phyloP scores from a whole-genome alignment of 2,888 invertebrate species.

The Nephrotoma guestfalica region DNA sequence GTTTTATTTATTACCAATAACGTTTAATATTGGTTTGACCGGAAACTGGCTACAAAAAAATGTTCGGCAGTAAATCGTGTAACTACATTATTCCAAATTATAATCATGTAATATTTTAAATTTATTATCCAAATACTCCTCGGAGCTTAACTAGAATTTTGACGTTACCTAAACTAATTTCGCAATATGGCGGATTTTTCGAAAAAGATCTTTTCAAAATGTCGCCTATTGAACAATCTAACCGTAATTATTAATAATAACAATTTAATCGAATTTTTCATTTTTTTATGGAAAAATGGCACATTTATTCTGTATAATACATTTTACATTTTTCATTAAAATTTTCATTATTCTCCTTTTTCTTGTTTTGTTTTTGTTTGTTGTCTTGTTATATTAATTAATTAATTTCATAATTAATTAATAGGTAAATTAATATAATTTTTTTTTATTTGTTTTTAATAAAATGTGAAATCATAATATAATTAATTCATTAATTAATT shows the following conservation, averaged over 20 bases:
- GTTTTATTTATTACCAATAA: no score
- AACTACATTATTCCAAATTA: no score
- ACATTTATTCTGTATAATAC: slow-evolving; percentile 15
- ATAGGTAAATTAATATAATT: neutral
- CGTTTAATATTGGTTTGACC: no score
- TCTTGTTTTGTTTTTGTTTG: slow-evolving; percentile 8
- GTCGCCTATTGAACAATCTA: no score
- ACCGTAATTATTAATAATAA: neutral
- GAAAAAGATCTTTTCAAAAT: no score
- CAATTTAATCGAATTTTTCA: neutral
- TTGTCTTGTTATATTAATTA: slow-evolving; percentile 3
- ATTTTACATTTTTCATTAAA: slow-evolving; percentile 9
- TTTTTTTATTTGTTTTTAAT: neutral
- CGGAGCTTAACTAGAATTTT: no score
- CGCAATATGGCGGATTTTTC: no score
- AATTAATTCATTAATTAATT: neutral
- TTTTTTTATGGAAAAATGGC: slow-evolving; percentile 15
- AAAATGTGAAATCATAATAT: neutral
- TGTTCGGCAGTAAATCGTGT: no score
- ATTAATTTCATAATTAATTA: neutral
- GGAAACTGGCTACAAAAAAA: no score
- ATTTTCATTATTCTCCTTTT: slow-evolving; percentile 9
- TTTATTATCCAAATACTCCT: no score
- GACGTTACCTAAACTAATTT: no score
- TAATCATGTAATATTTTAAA: no score